A percentile compares a stretch with the other conserved stretches of the same genome.
Conservation (phyloP, 2,888 invertebrate genomes). For the Craniophora ligustri region DNA sequence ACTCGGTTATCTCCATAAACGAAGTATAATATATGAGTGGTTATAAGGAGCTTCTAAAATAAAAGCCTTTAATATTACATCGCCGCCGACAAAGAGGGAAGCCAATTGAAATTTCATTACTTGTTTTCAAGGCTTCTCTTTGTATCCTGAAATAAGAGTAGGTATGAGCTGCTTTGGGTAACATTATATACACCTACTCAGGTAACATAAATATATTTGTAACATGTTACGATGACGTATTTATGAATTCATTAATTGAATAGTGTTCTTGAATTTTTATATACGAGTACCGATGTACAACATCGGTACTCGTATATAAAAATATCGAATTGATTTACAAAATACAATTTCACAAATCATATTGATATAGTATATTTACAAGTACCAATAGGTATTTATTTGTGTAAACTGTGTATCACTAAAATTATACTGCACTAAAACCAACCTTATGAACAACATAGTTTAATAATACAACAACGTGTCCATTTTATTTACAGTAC, state of each 20-base stretch:
- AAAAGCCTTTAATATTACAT: conserved; percentile 49
- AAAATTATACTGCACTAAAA: too few relatives aligned
- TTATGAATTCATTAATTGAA: too few relatives aligned
- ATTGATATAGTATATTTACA: too few relatives aligned
- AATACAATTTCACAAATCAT: too few relatives aligned
- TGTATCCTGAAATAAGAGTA: conserved; percentile 50
- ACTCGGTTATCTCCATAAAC: conserved; percentile 1
- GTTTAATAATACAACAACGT: not conserved
- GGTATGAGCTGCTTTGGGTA: conserved; percentile 11
- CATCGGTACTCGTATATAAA: too few relatives aligned
- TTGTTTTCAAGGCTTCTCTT: conserved; percentile 53
- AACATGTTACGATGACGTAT: too few relatives aligned
- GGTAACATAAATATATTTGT: conserved; percentile 1
- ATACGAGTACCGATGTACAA: too few relatives aligned
- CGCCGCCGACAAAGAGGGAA: conserved; percentile 45
- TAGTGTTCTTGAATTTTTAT: too few relatives aligned
- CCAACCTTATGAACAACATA: too few relatives aligned
- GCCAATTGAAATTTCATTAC: conserved; percentile 63
- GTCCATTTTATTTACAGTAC: not conserved
- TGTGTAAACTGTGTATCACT: too few relatives aligned
- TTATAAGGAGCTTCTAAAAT: conserved; percentile 22
- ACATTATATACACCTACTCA: conserved; percentile 1
- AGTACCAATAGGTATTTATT: too few relatives aligned
- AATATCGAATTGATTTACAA: too few relatives aligned
- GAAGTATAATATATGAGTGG: conserved; percentile 8